A percentile compares a stretch with the other conserved stretches of the same genome.
Evolutionary conservation across 37 sponge, comb jelly and placozoan species (phyloP).

Genomic region (Cladorhizidae sp.): DNA sequence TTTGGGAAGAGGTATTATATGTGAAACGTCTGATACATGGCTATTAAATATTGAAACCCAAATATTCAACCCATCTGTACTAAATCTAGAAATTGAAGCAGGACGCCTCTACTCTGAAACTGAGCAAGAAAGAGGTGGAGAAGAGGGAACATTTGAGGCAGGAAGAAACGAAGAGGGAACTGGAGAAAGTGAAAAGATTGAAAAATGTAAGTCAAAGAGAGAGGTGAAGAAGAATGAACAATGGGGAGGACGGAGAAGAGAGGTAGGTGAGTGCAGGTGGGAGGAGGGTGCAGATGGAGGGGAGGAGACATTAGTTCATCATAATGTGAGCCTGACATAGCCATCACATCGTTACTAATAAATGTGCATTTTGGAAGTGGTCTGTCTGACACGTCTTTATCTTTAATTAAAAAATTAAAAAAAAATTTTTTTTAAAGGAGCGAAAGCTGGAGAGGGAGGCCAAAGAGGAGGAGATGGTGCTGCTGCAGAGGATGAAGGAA

Average conservation of each 20-base stretch:
- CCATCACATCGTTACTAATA: neutral
- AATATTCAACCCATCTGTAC: neutral
- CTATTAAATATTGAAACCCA: neutral
- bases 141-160: constrained; percentile 64
- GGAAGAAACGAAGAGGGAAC: constrained; percentile 85
- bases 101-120: constrained; percentile 54
- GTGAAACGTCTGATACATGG: neutral
- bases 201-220: constrained; percentile 52
- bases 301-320: neutral
- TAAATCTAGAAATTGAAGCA: constrained; percentile 72
- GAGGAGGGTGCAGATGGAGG: too few species aligned
- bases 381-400: too few species aligned
- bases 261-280: constrained; percentile 44
- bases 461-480: constrained; percentile 82
- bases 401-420: neutral
- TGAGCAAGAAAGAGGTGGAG: constrained; percentile 68
- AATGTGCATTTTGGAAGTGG: neutral
- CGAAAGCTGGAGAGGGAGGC: constrained; percentile 92
- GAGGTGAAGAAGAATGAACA: constrained; percentile 4
- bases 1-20: constrained; percentile 84
- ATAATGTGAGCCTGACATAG: neutral
- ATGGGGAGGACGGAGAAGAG: constrained; percentile 13
- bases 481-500: constrained; percentile 92
- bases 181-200: constrained; percentile 89
- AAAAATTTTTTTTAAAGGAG: constrained; percentile 46